Base-by-base conservation (phyloP, 1,140 invertebrate genomes). In the Cheumatopsyche charites region DNA sequence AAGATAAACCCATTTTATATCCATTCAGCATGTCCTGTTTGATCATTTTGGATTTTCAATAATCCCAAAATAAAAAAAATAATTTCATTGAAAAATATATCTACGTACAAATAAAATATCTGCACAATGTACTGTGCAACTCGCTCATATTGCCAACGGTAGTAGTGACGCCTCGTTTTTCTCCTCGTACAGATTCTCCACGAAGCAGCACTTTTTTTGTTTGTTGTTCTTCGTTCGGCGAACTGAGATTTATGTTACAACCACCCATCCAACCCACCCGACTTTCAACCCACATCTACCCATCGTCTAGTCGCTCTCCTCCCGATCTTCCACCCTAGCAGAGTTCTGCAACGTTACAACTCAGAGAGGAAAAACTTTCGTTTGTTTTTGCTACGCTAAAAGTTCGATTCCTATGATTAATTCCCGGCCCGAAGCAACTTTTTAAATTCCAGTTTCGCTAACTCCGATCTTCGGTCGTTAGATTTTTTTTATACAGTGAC, bases 211-310 rank as follows among this genome's bases (percentile, higher is more conserved):
- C n/a, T 42, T 29, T 65, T 65, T 65, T 65, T 65, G 62, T 65
- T 65, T 65, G 62, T 65, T 43, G 62, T 65, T 43, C n/a, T n/a
- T 11, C 62, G 62, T 42, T 9, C 41, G 5, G 17, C 7, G 61
- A 41, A 36, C n/a, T 3, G 29, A 65, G 62, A 65, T 65, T 65
- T 65, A 65, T 65, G 62, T 43, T 65, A 13, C 43, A 12, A 45
- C n/a, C 47, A 17, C 9, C 47, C 7, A 36, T 36, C 47, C 47
- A 4, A 2, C 45, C 15, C 47, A 13, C 47, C 47, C 6, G 4
- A n/a, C 9, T 36, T 9, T 36, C 9, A 9, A 52, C 47, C 15
- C 47, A 11, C 47, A 2, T n/a, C n/a, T n/a, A n/a, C n/a, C n/a
- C n/a, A n/a, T n/a, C n/a, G n/a, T n/a, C n/a, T n/a, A n/a, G 11